Evolutionary conservation across 1,140 invertebrate species (phyloP), one percentile per base, ranked within the genome.

Genomic region (Saxidomus purpurata): DNA sequence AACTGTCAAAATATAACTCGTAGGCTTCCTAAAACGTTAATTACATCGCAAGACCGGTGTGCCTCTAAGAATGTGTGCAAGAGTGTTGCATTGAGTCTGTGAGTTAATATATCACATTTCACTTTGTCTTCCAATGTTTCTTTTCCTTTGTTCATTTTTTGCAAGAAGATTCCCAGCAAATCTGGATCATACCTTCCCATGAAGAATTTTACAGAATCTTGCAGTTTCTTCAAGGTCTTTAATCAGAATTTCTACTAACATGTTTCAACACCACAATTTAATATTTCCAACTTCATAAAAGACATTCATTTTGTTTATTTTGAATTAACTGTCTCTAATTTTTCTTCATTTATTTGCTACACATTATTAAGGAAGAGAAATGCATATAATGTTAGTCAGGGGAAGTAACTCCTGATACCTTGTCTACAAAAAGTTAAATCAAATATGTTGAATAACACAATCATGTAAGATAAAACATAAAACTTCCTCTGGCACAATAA

Each of bases 321-420:
- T n/a, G n/a, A n/a, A n/a, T n/a, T n/a, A n/a, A n/a, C n/a, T 43
- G 43, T 43, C 43, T 43, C 15, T 8, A 43, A 43, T 43, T 43
- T 43, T n/a, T n/a, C n/a, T n/a, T n/a, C n/a, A n/a, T n/a, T n/a
- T n/a, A n/a, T n/a, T n/a, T n/a, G n/a, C n/a, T n/a, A n/a, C n/a
- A n/a, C n/a, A 43, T 8, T 43, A 43, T 43, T 8, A 43, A 43
- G 43, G 43, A 8, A 43, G 6, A 43, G 15, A 43, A 15, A 43
- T 8, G 15, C 43, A 43, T 4, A 8, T 43, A 43, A 43, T 43
- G n/a, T n/a, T 22, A 55, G 15, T 25, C 19, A 71, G 38, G 67
- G 67, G 67, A 71, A 71, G n/a, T 22, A 71, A 71, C 67, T 71
- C 67, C 67, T 38, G 67, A 17, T 31, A 40, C 19, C 67, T 71